phyloP scores from a whole-genome alignment of 2,888 invertebrate species.

The Fragum sueziense region DNA sequence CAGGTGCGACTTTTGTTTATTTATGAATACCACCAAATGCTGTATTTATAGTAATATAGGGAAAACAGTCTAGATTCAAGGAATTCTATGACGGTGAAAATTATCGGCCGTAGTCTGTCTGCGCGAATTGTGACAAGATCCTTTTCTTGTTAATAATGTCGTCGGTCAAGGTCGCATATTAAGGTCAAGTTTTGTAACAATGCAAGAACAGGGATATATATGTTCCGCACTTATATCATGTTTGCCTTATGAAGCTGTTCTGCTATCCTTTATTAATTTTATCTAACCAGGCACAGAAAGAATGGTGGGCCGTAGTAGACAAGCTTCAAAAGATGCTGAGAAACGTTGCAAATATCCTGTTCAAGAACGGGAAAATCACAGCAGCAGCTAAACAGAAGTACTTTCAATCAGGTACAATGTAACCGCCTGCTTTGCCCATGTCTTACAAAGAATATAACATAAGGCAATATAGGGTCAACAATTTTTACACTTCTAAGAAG shows the following conservation, averaged over 20 bases:
- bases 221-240: not conserved
- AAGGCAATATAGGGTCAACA: too few relatives aligned
- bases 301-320: constrained; percentile 68
- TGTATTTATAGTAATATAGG: not conserved
- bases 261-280: not conserved
- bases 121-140: not conserved
- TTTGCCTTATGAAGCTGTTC: not conserved
- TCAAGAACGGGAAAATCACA: constrained; percentile 58
- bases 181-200: too few relatives aligned
- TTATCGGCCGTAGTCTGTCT: not conserved
- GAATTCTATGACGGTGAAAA: not conserved
- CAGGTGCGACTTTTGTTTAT: too few relatives aligned
- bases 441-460: too few relatives aligned
- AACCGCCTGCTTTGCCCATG: too few relatives aligned
- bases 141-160: too few relatives aligned
- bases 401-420: constrained; percentile 72
- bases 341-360: constrained; percentile 61
- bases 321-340: constrained; percentile 64
- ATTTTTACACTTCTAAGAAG: too few relatives aligned
- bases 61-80: not conserved
- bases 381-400: constrained; percentile 63
- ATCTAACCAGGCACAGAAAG: constrained; percentile 61
- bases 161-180: too few relatives aligned
- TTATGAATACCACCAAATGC: too few relatives aligned
- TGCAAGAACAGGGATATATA: too few relatives aligned